phyloP scores from a whole-genome alignment of 2,888 invertebrate species.

The Drosophila melanocephala region DNA sequence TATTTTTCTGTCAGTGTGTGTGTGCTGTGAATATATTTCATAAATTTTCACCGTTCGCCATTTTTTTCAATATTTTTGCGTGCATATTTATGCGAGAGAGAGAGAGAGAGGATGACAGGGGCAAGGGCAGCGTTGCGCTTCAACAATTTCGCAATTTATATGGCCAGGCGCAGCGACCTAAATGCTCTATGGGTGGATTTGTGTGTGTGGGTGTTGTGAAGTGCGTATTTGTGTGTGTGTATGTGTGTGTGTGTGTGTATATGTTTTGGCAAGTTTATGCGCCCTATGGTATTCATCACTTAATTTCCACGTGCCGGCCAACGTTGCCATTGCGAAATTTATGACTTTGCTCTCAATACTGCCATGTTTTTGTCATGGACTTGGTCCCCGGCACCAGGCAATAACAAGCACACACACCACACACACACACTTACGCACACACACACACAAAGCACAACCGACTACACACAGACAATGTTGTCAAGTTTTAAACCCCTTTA shows the following conservation, averaged over 20 bases:
- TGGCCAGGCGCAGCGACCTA: slow-evolving; percentile 66
- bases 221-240: slow-evolving; percentile 12
- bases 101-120: not conserved
- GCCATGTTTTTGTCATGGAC: slow-evolving; percentile 52
- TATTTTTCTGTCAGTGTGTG: slow-evolving; percentile 5
- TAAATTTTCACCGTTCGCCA: slow-evolving; percentile 64
- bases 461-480: slow-evolving; percentile 43
- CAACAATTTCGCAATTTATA: slow-evolving; percentile 74
- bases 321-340: slow-evolving; percentile 76
- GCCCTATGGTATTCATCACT: slow-evolving; percentile 77
- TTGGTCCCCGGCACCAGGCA: slow-evolving; percentile 28
- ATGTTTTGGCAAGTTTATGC: slow-evolving; percentile 60
- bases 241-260: slow-evolving; percentile 14
- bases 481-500: slow-evolving; percentile 65
- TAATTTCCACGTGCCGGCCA: slow-evolving; percentile 75
- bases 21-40: slow-evolving; percentile 51
- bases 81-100: not conserved
- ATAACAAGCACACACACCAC: slow-evolving; percentile 18
- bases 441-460: slow-evolving; percentile 4
- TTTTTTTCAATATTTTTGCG: slow-evolving; percentile 71
- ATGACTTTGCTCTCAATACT: slow-evolving; percentile 66
- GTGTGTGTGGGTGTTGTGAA: slow-evolving; percentile 1
- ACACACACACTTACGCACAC: not conserved
- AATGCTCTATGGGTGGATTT: slow-evolving; percentile 43
- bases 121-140: slow-evolving; percentile 51